Base-by-base conservation (phyloP, 2,888 invertebrate species). In the Lasioglossum villosulum region DNA sequence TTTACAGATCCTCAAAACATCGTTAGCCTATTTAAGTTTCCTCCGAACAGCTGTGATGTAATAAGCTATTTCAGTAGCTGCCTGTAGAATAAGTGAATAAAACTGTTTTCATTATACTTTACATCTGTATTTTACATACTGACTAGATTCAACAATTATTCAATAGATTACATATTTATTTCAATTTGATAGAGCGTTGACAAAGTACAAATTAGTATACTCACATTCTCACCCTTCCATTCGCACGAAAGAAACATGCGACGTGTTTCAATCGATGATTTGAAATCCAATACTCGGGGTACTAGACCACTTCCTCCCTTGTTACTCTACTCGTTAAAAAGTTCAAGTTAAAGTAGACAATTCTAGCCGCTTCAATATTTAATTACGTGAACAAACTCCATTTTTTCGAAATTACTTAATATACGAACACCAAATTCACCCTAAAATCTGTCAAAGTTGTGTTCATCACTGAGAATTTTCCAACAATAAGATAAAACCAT, bases 41-140 rank as follows among this genome's bases (percentile, higher is more conserved):
- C 12, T 72, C 10, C 86, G 90, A 34, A 90, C 91, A 3, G 68
- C 89, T 23, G 16, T 86, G 71, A 81, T 87, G 73, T 81, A 68
- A 70, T 75, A 10, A 30, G 19, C 37, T 3, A 19, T 42, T 19
- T 34, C 27, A 2, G 16, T 30, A 30, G 14, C 16, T 66, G 34
- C 8, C 6, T 70, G 14, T 72, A 78, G 16, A 71, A 71, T 4
- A 23, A 23, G 4, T 8, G 70, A 84, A 37, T 68, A 59, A 48
- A 75, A 37, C n/a, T 16, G 16, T 56, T 66, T 8, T 34, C 0
- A 39, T 39, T 39, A 42, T 42, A 42, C 39, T 42, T 39, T 10
- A 39, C 39, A 39, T 39, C 12, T 39, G 39, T 12, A 10, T 39
- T 39, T 39, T 10, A 10, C 39, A 39, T 39, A 39, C 10, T 10